A percentile compares a stretch with the other conserved stretches of the same genome.
Conservation (phyloP, 2,888 invertebrate species). For the Bunonema sp. region DNA sequence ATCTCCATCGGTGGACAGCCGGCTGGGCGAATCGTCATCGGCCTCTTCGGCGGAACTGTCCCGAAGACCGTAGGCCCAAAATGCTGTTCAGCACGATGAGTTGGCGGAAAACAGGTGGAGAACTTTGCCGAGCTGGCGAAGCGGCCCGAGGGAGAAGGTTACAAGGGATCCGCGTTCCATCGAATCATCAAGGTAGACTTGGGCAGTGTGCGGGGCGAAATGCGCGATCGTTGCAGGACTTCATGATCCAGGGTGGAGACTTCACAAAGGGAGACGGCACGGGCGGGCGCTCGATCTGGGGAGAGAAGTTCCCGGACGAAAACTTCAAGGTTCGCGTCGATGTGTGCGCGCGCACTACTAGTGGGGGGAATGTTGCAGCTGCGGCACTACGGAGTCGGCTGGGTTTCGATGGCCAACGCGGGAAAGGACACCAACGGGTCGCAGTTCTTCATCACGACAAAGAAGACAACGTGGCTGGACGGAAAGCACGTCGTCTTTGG, state of each 20-base stretch:
- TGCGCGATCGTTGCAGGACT: conserved; percentile 49
- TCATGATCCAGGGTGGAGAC: conserved; percentile 66
- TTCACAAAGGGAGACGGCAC: conserved; percentile 45
- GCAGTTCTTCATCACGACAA: conserved; percentile 75
- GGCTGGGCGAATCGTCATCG: conserved; percentile 65
- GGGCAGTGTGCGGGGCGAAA: conserved; percentile 1
- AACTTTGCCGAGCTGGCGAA: conserved; percentile 70
- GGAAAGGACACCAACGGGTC: conserved; percentile 71
- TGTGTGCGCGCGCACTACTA: not conserved
- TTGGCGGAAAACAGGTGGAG: conserved; percentile 42
- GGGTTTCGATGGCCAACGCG: conserved; percentile 70
- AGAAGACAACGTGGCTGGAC: conserved; percentile 61
- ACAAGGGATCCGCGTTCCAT: conserved; percentile 65
- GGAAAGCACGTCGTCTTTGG: conserved; percentile 6
- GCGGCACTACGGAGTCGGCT: conserved; percentile 64
- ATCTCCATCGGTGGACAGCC: conserved; percentile 60
- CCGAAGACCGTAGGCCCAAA: conserved; percentile 78
- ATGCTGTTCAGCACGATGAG: not conserved
- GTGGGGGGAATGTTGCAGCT: conserved; percentile 69
- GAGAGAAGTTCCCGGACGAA: conserved; percentile 44
- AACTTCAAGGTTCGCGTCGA: conserved; percentile 14
- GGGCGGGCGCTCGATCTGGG: conserved; percentile 38
- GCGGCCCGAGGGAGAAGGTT: conserved; percentile 48
- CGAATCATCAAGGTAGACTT: conserved; percentile 58
- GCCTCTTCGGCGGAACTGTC: conserved; percentile 70